Conservation (phyloP, 1,140 invertebrate species). For the Listronotus oregonensis region DNA sequence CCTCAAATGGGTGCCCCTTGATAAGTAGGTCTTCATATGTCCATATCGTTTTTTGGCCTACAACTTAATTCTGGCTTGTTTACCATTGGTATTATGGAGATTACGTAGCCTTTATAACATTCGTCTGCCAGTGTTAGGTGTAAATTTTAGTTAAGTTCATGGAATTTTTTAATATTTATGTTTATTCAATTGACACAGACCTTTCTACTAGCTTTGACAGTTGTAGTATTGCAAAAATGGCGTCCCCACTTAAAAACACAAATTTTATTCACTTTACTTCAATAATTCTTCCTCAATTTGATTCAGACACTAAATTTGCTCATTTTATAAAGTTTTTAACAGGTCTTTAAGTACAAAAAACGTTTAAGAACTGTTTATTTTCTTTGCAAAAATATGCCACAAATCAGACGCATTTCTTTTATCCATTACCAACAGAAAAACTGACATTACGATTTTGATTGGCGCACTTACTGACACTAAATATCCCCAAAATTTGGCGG, state of each 20-base stretch:
- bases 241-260: slow-evolving; percentile 20
- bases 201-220: slow-evolving; percentile 29
- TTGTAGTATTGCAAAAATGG: slow-evolving; percentile 36
- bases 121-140: too few relatives aligned
- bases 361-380: slow-evolving; percentile 31
- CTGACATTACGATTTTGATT: slow-evolving; percentile 51
- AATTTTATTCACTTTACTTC: background rate
- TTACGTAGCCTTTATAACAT: background rate
- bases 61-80: background rate
- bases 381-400: slow-evolving; percentile 32
- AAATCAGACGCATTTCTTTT: slow-evolving; percentile 39
- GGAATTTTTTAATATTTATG: slow-evolving; percentile 11
- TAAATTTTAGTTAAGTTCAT: background rate
- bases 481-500: background rate
- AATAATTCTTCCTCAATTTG: slow-evolving; percentile 9
- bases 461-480: background rate
- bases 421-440: slow-evolving; percentile 22
- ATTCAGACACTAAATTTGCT: background rate
- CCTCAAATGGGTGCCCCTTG: background rate
- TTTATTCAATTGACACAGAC: slow-evolving; percentile 24
- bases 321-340: background rate
- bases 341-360: slow-evolving; percentile 3
- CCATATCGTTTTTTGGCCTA: slow-evolving; percentile 34
- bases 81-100: background rate
- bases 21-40: slow-evolving; percentile 34